phyloP scores from a whole-genome alignment of 2,888 invertebrate genomes.

The Clanis bilineata region DNA sequence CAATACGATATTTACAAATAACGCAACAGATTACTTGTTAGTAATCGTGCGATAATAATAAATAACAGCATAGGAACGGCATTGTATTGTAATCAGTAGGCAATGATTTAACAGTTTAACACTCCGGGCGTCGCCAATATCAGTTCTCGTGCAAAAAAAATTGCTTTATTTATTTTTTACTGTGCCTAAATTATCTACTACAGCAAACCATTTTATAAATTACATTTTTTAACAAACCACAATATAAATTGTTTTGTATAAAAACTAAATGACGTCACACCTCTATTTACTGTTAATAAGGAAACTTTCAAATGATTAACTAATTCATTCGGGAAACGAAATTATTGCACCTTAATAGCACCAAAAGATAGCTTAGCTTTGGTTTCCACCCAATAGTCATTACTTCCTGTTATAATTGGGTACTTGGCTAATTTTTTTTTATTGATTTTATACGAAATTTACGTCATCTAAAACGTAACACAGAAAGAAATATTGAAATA shows the following conservation, averaged over 20 bases:
- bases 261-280: neutral
- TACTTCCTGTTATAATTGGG: no score
- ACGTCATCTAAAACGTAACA: no score
- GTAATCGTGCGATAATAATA: neutral
- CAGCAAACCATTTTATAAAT: neutral
- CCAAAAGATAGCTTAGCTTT: no score
- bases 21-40: neutral
- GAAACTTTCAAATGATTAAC: neutral
- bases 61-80: neutral
- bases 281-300: neutral
- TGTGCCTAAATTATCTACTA: neutral
- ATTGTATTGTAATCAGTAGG: neutral
- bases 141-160: neutral
- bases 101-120: slow-evolving; percentile 2
- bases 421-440: no score
- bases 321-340: neutral
- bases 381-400: no score
- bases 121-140: neutral
- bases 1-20: neutral
- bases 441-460: no score
- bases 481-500: no score
- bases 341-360: neutral
- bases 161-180: neutral
- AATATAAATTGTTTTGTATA: neutral
- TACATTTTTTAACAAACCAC: neutral